Evolutionary conservation across 2,888 invertebrate genomes (phyloP), one percentile per base, ranked within the genome.

Genomic region (Lithophane socia): DNA sequence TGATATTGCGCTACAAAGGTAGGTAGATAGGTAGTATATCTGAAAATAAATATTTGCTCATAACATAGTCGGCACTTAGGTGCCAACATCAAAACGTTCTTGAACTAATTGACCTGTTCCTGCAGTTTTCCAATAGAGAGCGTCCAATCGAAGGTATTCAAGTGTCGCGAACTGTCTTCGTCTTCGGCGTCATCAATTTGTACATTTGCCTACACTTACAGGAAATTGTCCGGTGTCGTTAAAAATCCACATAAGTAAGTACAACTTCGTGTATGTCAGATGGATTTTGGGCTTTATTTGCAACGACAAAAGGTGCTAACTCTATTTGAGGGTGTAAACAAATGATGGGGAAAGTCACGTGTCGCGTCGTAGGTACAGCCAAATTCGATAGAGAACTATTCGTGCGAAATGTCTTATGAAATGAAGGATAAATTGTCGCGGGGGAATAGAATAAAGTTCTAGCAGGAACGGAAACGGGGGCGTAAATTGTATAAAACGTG

Each of bases 331-430:
- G 56, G 10, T 66, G 63, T 73, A 83, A 67, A 76, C 79, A 84
- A 80, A 80, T 80, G 79, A 82, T 85, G 81, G 87, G 80, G 80
- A 74, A 86, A 84, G 86, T 91, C 92, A 92, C 93, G 92, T 91
- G 91, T 90, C 85, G 84, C 84, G 80, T 80, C 85, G 84, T 73
- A 84, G 86, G 80, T 85, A 88, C 86, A 87, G 81, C 80, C 76
- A 88, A 91, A 92, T 92, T 90, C 91, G 90, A 93, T 91, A 92
- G 90, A 90, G 90, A 91, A 88, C 90, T 92, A 90, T 89, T 90
- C 94, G 94, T 94, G 94, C 94, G 93, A 92, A 91, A 91, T 89
- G 87, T 90, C 91, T 92, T 92, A 92, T 91, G 89, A 91, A 92
- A 92, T 92, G 91, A 91, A 90, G 93, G 92, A 90, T 92, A 93